Evolutionary conservation across 2,888 invertebrate genomes (phyloP), one percentile per base, ranked within the genome.

Genomic region (Adineta ricciae): DNA sequence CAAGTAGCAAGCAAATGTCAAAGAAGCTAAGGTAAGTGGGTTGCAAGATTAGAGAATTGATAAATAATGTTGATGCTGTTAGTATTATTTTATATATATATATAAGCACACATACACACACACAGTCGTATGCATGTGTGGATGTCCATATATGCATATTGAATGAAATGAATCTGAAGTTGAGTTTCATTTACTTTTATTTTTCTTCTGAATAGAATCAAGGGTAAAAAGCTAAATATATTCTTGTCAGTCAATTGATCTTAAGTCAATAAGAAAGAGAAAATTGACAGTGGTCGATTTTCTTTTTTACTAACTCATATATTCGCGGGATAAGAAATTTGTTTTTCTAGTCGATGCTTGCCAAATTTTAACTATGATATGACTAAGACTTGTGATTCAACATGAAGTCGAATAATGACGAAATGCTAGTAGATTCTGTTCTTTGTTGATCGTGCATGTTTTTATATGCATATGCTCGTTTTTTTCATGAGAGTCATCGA

Each of bases 61-160:
- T 64, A 64, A 64, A 64, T 64, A 64, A 32, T 64, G 64, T 64
- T 64, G 64, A 64, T 32, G 64, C 32, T 64, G 64, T 64, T 64
- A 64, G 64, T 36, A 32, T 32, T 32, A 16, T 50, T 50, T 50
- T 50, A 50, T 50, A 16, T 16, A 16, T 50, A 50, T 50, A 16
- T 19, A 16, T 50, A n/a, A n/a, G n/a, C n/a, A n/a, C n/a, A n/a
- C n/a, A n/a, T n/a, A n/a, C n/a, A n/a, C n/a, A n/a, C n/a, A n/a
- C n/a, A n/a, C n/a, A n/a, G n/a, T n/a, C n/a, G n/a, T n/a, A 50
- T 50, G 3, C 14, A 16, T 9, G 19, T 56, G 19, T 64, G 27
- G 27, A 64, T 64, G 27, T 11, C 3, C 32, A 32, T 64, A 36
- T 32, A 19, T 64, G 32, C 32, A 19, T 4, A 64, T 27, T 36